phyloP scores from a whole-genome alignment of 2,888 invertebrate genomes.

The Volucella zonaria region DNA sequence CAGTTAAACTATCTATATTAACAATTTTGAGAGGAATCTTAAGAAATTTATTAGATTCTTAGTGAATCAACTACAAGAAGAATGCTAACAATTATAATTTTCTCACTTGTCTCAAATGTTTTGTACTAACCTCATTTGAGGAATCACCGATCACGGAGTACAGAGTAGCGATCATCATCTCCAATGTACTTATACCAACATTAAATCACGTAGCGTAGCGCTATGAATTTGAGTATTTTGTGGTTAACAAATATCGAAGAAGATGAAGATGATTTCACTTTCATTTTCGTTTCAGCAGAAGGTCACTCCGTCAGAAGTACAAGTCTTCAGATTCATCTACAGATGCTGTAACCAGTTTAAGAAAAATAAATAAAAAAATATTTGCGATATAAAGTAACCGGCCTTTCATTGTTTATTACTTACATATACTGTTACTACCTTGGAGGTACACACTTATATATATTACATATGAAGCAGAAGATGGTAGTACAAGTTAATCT shows the following conservation, averaged over 20 bases:
- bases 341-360: constrained; percentile 50
- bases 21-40: too few relatives aligned
- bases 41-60: background rate
- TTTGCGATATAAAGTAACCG: constrained; percentile 40
- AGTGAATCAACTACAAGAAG: constrained; percentile 34
- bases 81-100: constrained; percentile 40
- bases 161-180: background rate
- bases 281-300: constrained; percentile 49
- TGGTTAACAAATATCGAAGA: constrained; percentile 31
- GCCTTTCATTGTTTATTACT: constrained; percentile 56
- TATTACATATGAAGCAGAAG: constrained; percentile 20
- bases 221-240: constrained; percentile 28
- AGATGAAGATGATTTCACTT: constrained; percentile 63
- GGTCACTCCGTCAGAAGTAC: constrained; percentile 47
- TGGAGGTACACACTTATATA: constrained; percentile 8
- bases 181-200: constrained; percentile 33
- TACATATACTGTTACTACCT: constrained; percentile 17
- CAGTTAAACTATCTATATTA: too few relatives aligned
- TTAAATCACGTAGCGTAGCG: constrained; percentile 43
- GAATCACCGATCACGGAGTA: constrained; percentile 18
- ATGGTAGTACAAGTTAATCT: constrained; percentile 50
- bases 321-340: constrained; percentile 1
- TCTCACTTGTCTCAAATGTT: constrained; percentile 29
- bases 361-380: background rate
- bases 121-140: constrained; percentile 37